A percentile compares a stretch with the other conserved stretches of the same genome.
phyloP scores from a whole-genome alignment of 2,888 invertebrate species.

The Ligdia adustata region DNA sequence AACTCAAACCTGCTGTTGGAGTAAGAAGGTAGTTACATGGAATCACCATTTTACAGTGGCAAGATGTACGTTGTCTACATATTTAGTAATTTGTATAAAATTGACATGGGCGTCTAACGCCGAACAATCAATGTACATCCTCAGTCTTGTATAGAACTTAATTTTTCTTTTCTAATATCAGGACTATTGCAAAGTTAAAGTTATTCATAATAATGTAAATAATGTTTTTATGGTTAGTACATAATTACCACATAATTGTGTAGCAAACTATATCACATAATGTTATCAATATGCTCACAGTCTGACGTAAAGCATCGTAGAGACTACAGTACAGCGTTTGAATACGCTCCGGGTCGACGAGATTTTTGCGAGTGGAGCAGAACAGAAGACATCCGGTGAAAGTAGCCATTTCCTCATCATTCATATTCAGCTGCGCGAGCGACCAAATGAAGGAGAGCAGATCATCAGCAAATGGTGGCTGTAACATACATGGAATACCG shows the following conservation, averaged over 20 bases:
- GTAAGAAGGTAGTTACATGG: too few species aligned
- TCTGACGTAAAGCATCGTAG: conserved; percentile 90
- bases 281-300: conserved; percentile 40
- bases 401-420: conserved; percentile 95
- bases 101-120: neutral
- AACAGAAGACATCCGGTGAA: conserved; percentile 94
- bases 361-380: conserved; percentile 90
- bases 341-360: conserved; percentile 87
- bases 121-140: too few species aligned
- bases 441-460: conserved; percentile 92
- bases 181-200: too few species aligned
- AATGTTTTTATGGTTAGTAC: too few species aligned
- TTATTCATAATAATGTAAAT: too few species aligned
- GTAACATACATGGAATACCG: conserved; percentile 38
- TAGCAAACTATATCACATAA: too few species aligned
- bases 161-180: too few species aligned
- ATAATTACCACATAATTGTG: too few species aligned
- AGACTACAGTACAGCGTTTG: conserved; percentile 88
- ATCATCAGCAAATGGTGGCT: conserved; percentile 93
- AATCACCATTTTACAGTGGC: neutral
- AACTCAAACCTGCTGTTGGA: too few species aligned
- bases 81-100: neutral
- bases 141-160: too few species aligned
- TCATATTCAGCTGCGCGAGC: conserved; percentile 89
- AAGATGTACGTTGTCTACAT: neutral